Base-by-base conservation (phyloP, 64 coral and sea anemone genomes). In the Montipora cactus region DNA sequence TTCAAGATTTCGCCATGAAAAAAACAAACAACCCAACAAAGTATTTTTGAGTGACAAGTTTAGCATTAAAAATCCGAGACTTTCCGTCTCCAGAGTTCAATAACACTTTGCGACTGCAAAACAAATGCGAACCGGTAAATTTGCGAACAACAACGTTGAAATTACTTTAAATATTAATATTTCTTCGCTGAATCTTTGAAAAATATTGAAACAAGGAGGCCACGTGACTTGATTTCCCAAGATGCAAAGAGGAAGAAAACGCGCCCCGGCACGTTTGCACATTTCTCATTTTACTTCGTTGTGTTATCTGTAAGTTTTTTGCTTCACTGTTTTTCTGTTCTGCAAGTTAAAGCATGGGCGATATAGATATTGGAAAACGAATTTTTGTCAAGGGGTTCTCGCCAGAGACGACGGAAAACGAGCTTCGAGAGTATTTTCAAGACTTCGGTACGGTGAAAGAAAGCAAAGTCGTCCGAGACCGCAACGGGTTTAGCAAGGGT, bases 311-410 rank as follows among this genome's bases (percentile, higher is more conserved):
- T 77, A 89, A 77, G 72, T 89, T 62, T 47, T 80, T 80, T 80
- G 14, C 21, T 45, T 74, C 10, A 5, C 51, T 74, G 67, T 74
- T 64, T 48, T 11, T 76, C 73, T 37, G 23, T 84, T 7, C 2
- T 49, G 20, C 9, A 67, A 52, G 3, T 25, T 20, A 88, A 11
- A 95, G 49, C 48, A 98, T 99, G 92, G 91, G 89, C 68, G 95
- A 99, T 88, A 91, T 87, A 71, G 95, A 99, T 67, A 94, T 96
- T 74, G 87, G 88, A 58, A 96, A 99, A 55, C 95, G 98, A 81
- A 99, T 99, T 80, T 99, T 99, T 90, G 95, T 99, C 8, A 99
- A 99, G 67, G 98, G 98, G 16, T 99, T 99, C 87, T 91, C 95
- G 22, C 89, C 92, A 14, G 98, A 99, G 79, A 99, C 98, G 14